Evolutionary conservation across 1,140 invertebrate species (phyloP), one percentile per base, ranked within the genome.

Genomic region (Brachionus rotundiformis): DNA sequence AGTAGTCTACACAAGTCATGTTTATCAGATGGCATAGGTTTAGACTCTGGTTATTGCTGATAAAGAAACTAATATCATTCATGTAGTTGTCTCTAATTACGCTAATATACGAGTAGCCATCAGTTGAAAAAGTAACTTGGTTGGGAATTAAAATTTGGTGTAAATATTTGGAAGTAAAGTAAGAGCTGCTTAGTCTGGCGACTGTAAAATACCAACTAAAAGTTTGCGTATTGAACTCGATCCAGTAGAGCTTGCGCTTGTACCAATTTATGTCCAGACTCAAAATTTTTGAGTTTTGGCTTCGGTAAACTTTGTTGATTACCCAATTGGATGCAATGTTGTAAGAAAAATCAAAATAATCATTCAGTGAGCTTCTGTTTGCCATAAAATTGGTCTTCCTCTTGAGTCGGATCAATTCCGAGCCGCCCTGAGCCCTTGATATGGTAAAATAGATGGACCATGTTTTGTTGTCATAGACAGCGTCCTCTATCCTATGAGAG

Each of bases 1-100:
- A 79, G 23, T 79, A 79, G 19, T 79, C 76, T 10, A 79, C n/a
- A 79, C 76, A 79, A n/a, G 31, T 79, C 47, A 54, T 63, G n/a
- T 79, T 79, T 19, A 59, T 36, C 31, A 63, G 27, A 59, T 54
- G 59, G 36, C 76, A 79, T 31, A 79, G 36, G 25, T 19, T 79
- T 16, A 79, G 41, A 59, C 76, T 79, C 54, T 54, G 19, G 25
- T 79, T 79, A 25, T 54, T 79, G 29, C 76, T 79, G 23, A 79
- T 59, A 63, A 79, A 79, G 11, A 79, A 54, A 29, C 76, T 79
- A 13, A 63, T 79, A 59, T 63, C 68, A 23, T 73, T 73, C 23
- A 44, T 59, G 11, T 79, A 41, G 59, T 79, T 79, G 36, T 54
- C 59, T 11, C 68, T 41, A 23, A 79, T 49, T 0, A 79, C 33